Percentiles rank a stretch among this genome's conserved stretches.
phyloP scores from a whole-genome alignment of 2,113 vertebrate species.

The Camelus dromedarius region DNA sequence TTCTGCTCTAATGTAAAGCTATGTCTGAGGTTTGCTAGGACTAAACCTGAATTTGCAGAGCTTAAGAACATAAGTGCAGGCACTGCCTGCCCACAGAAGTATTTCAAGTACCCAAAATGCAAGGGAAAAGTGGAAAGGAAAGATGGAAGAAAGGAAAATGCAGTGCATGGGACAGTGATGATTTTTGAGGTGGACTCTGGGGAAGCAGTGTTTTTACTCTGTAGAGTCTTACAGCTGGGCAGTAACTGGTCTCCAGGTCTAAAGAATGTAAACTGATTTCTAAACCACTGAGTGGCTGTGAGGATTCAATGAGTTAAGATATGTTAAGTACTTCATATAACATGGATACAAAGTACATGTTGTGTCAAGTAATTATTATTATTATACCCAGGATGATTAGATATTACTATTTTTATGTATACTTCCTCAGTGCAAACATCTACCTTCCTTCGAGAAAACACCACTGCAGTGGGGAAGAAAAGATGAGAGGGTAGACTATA shows the following conservation, averaged over 20 bases:
- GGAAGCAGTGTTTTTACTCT: not conserved
- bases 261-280: not conserved
- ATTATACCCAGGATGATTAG: not conserved
- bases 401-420: not conserved
- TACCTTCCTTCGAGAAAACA: not conserved
- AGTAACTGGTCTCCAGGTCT: not conserved
- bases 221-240: not conserved
- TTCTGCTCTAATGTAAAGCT: not conserved
- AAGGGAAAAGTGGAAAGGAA: not conserved
- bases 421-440: not conserved
- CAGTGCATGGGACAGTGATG: not conserved
- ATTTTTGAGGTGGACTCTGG: not conserved
- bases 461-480: not conserved
- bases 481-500: not conserved
- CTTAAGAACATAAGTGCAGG: not conserved
- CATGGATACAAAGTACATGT: not conserved
- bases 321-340: not conserved
- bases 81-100: not conserved
- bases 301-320: not conserved
- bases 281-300: not conserved
- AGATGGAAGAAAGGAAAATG: not conserved
- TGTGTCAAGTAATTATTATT: constrained; percentile 8
- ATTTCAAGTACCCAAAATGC: not conserved
- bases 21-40: not conserved
- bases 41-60: not conserved